Conservation (phyloP, 2,113 vertebrate species). For the Menidia beryllina region DNA sequence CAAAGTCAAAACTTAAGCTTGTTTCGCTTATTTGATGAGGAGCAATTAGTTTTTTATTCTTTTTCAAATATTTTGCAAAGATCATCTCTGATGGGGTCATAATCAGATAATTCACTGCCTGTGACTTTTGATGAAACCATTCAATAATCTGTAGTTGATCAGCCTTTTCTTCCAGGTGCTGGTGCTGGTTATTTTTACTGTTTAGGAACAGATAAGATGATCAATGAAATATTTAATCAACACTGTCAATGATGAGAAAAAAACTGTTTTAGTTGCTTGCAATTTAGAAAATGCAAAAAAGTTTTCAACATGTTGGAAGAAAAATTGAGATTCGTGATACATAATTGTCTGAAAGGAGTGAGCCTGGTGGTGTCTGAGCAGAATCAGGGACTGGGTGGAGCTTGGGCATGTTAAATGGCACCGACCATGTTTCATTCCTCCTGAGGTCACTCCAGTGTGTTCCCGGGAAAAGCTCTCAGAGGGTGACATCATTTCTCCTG, state of each 20-base stretch:
- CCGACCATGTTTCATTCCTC: slow-evolving; percentile 25
- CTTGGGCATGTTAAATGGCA: not conserved
- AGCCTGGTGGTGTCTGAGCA: not conserved
- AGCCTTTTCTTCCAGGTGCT: not conserved
- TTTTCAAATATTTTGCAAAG: no score
- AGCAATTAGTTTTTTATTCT: not conserved
- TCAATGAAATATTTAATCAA: not conserved
- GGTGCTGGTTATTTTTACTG: not conserved
- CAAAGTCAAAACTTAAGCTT: no score
- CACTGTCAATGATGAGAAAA: not conserved
- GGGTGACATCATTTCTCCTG: slow-evolving; percentile 52
- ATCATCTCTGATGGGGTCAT: no score
- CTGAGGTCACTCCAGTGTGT: slow-evolving; percentile 43
- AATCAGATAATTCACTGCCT: no score
- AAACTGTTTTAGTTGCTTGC: no score
- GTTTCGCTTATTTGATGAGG: no score
- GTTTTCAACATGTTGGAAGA: no score
- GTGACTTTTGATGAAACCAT: not conserved
- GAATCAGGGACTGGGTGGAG: slow-evolving; percentile 27
- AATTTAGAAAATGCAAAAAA: no score
- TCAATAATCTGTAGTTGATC: not conserved
- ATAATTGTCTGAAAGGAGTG: slow-evolving; percentile 18
- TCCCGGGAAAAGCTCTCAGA: slow-evolving; percentile 27
- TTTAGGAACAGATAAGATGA: not conserved
- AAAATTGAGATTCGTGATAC: slow-evolving; percentile 48